Evolutionary conservation across 1,140 invertebrate species (phyloP).

Genomic region (Polypedilum vanderplanki): DNA sequence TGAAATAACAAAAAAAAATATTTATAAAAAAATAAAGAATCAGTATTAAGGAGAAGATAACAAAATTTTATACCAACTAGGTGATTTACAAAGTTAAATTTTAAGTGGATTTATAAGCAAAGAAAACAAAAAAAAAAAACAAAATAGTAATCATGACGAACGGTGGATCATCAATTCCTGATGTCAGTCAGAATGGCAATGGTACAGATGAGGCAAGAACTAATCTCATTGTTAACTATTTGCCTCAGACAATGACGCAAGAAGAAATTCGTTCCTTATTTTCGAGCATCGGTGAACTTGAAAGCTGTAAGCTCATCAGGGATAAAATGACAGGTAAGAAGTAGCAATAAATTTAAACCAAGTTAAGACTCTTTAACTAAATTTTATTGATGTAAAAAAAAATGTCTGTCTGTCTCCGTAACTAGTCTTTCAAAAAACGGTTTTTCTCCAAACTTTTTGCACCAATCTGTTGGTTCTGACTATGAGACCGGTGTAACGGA

Average conservation of each 20-base stretch:
- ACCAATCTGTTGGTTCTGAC: no score
- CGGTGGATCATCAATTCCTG: slow-evolving; percentile 16
- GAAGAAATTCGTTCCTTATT: slow-evolving; percentile 97
- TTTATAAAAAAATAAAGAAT: not conserved
- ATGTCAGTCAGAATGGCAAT: slow-evolving; percentile 47
- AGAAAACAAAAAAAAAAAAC: not conserved
- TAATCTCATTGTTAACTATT: slow-evolving; percentile 98
- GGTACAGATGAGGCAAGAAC: slow-evolving; percentile 89
- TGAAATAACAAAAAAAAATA: slow-evolving; percentile 2
- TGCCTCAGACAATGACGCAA: slow-evolving; percentile 99
- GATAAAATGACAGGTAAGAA: slow-evolving; percentile 92
- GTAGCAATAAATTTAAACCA: no score
- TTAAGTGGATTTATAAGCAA: not conserved
- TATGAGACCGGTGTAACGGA: no score
- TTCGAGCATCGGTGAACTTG: slow-evolving; percentile 96
- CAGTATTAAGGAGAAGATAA: slow-evolving; percentile 25
- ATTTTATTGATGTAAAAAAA: no score
- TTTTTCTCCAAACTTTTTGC: no score
- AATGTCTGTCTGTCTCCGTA: no score
- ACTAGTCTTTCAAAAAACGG: no score
- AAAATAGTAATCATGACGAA: not conserved
- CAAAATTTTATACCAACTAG: slow-evolving; percentile 26
- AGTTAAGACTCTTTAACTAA: no score
- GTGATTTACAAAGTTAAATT: slow-evolving; percentile 27
- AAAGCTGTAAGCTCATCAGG: slow-evolving; percentile 96